Percentiles rank a stretch among this genome's conserved stretches.
phyloP scores from a whole-genome alignment of 2,113 vertebrate genomes.

The Sakesphorus luctuosus region DNA sequence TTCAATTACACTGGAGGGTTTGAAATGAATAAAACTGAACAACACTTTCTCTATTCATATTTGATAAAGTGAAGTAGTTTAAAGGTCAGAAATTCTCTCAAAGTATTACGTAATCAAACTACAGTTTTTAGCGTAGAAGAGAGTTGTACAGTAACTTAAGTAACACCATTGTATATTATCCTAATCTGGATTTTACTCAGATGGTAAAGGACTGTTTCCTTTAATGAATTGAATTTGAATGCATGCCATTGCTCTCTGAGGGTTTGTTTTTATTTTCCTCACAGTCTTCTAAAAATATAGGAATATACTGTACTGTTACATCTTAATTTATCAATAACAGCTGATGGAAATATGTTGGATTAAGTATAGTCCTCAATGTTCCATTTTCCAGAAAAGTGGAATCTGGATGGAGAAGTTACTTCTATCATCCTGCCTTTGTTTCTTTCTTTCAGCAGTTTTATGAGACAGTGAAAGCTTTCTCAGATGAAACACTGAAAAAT shows the following conservation, averaged over 20 bases:
- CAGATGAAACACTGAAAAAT: neutral
- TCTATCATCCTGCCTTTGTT: neutral
- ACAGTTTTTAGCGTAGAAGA: neutral
- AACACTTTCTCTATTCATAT: neutral
- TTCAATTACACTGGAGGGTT: neutral
- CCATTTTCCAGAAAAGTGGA: neutral
- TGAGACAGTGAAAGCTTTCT: neutral
- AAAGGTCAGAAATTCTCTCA: neutral
- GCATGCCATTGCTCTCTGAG: neutral
- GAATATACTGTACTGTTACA: neutral
- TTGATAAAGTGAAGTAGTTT: neutral
- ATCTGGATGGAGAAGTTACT: neutral
- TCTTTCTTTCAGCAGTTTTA: neutral
- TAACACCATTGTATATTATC: neutral
- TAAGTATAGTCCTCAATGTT: neutral
- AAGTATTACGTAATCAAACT: neutral
- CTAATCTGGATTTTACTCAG: neutral
- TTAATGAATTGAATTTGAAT: neutral
- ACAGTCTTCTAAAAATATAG: neutral
- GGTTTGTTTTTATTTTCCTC: neutral
- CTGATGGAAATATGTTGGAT: neutral
- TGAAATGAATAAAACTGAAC: neutral
- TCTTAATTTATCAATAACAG: neutral
- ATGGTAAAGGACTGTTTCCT: neutral
- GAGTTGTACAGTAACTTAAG: neutral